Percentiles rank a stretch among this genome's conserved stretches.
phyloP scores from a whole-genome alignment of 1,140 invertebrate genomes.

The Megathymus violae region DNA sequence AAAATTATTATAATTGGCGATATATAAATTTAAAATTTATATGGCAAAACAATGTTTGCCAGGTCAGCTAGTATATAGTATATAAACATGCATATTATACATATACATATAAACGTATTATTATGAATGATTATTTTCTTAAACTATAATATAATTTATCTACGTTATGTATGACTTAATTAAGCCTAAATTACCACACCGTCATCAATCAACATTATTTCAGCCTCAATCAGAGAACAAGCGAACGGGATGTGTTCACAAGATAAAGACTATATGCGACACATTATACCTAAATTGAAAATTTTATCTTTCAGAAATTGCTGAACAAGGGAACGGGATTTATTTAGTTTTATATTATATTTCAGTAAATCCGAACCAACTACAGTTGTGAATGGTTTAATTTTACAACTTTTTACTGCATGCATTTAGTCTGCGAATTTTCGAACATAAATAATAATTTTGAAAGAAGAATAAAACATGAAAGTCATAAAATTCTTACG shows the following conservation, averaged over 20 bases:
- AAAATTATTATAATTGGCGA: too few species aligned
- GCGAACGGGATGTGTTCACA: background rate
- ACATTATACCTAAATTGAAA: conserved; percentile 25
- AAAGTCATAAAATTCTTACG: too few species aligned
- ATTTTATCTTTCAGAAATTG: conserved; percentile 16
- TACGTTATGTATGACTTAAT: too few species aligned
- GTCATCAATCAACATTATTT: conserved; percentile 27
- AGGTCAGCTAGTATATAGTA: too few species aligned
- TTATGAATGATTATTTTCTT: too few species aligned
- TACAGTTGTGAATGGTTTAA: conserved; percentile 4
- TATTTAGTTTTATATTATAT: conserved; percentile 14
- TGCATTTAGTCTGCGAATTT: background rate
- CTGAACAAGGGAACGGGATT: conserved; percentile 17
- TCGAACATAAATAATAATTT: background rate
- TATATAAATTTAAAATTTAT: too few species aligned
- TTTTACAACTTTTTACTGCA: conserved; percentile 8
- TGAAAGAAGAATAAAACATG: too few species aligned
- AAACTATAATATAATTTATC: too few species aligned
- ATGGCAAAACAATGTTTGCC: too few species aligned
- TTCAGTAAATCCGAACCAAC: conserved; percentile 10
- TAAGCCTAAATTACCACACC: too few species aligned
- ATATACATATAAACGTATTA: too few species aligned
- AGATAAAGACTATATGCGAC: conserved; percentile 10
- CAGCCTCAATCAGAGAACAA: background rate
- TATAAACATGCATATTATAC: too few species aligned